A percentile compares a stretch with the other conserved stretches of the same genome.
Conservation (phyloP, 2,113 vertebrate species). For the Suncus etruscus region DNA sequence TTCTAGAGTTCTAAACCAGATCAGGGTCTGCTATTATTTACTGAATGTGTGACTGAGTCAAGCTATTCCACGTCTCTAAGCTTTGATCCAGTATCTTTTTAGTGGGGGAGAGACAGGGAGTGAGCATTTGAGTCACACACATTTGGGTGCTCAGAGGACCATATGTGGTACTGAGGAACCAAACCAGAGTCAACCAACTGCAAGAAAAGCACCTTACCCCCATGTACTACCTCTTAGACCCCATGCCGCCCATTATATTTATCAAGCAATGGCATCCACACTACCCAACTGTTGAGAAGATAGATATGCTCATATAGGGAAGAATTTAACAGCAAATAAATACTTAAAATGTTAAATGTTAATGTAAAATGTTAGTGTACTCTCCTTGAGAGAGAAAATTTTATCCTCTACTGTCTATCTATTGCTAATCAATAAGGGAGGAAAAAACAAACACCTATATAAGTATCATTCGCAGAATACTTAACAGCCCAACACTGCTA, state of each 20-base stretch:
- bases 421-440: slow-evolving; percentile 19
- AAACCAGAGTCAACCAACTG: too few species aligned
- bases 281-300: slow-evolving; percentile 9
- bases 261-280: not conserved
- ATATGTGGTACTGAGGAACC: too few species aligned
- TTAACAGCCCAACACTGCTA: not conserved
- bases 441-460: slow-evolving; percentile 20
- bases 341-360: not conserved
- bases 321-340: slow-evolving; percentile 26
- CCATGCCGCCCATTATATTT: slow-evolving; percentile 31
- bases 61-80: slow-evolving; percentile 5
- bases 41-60: not conserved
- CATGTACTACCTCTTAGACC: not conserved
- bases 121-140: too few species aligned
- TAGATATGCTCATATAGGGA: not conserved
- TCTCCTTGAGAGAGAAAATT: slow-evolving; percentile 33
- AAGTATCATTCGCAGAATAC: not conserved
- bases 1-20: slow-evolving; percentile 14
- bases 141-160: too few species aligned
- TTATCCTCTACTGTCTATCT: not conserved
- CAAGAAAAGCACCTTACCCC: too few species aligned
- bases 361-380: slow-evolving; percentile 9
- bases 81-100: slow-evolving; percentile 19
- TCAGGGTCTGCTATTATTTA: slow-evolving; percentile 28
- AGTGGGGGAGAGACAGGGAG: too few species aligned